A percentile compares a stretch with the other conserved stretches of the same genome.
These are phyloP conservation scores for Zhuqinia jingwanae DNA, from an alignment of 2,888 invertebrate genomes.

Conservation along the genomic window DNA sequence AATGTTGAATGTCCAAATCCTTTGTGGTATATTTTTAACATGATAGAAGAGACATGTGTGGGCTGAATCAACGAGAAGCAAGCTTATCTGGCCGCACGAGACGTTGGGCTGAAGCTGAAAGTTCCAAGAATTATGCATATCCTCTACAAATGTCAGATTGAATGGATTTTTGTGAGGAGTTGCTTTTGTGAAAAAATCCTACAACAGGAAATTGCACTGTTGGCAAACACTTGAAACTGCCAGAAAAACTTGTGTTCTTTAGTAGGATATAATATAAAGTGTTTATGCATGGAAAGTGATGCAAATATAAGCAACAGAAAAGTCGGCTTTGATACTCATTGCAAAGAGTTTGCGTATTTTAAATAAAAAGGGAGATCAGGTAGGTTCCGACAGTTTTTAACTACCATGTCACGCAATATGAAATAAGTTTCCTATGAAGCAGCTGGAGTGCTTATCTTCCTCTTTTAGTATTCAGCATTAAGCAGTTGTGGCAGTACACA, in stretches of 20 bases:
- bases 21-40: too few relatives aligned
- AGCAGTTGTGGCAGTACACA: too few relatives aligned
- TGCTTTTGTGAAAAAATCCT: slow-evolving; percentile 42
- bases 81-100: background rate
- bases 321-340: background rate
- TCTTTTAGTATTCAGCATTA: too few relatives aligned
- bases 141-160: background rate
- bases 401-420: slow-evolving; percentile 44
- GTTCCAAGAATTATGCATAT: background rate
- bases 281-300: slow-evolving; percentile 3
- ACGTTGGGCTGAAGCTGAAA: background rate
- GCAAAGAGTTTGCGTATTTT: background rate
- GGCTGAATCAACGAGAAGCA: slow-evolving; percentile 1
- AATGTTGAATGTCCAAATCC: too few relatives aligned
- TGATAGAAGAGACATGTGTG: too few relatives aligned
- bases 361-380: background rate
- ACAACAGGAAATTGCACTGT: slow-evolving; percentile 36
- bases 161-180: slow-evolving; percentile 9
- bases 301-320: too few relatives aligned
- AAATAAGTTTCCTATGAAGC: slow-evolving; percentile 34
- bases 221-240: slow-evolving; percentile 33
- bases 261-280: background rate
- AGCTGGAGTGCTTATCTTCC: slow-evolving; percentile 37
- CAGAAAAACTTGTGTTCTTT: background rate
- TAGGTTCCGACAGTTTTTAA: background rate